Evolutionary conservation across 2,113 vertebrate genomes (phyloP), one percentile per base, ranked within the genome.

Genomic region (Corvus cornix): DNA sequence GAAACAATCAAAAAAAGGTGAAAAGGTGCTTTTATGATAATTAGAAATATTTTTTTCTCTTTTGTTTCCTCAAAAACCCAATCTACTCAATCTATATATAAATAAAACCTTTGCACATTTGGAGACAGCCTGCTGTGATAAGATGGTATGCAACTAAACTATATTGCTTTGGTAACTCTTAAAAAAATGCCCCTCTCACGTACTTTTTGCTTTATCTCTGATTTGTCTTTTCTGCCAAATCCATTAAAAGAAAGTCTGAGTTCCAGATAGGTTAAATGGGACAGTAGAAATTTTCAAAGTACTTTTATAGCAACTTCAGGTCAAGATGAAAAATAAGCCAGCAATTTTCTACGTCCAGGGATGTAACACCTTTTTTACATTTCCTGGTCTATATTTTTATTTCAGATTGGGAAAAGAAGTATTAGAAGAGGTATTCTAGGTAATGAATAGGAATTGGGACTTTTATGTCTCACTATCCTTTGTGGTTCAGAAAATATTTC

Each of bases 401-500:
- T 90, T 84, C 73, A 60, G 27, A 24, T 59, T 51, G 44, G 52
- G 18, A 72, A 82, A 79, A 79, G 31, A 64, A 49, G 28, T 72
- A 60, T 72, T 89, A 82, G 74, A 58, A 87, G 62, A 89, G 13
- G 13, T 85, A 79, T 94, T 87, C 62, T 83, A 76, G 37, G 49
- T 79, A 93, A 84, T 56, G 74, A 95, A 87, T 46, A 81, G 53
- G 37, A 89, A 78, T 85, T 87, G 80, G n/a, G 26, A 80, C 46
- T 78, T 79, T 31, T 7, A 60, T 68, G 30, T 78, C 46, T 84
- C 66, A 24, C 60, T 68, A 5, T n/a, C 8, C 23, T 93, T 94
- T 89, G 59, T 93, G 52, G 44, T 87, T 84, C 67, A 64, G 58
- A 89, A 92, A 95, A 83, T 95, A 35, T 76, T 48, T 69, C 72